A percentile compares a stretch with the other conserved stretches of the same genome.
These are phyloP conservation scores for Eurytoma californica DNA, from an alignment of 2,888 invertebrate genomes.

Conservation along the genomic window DNA sequence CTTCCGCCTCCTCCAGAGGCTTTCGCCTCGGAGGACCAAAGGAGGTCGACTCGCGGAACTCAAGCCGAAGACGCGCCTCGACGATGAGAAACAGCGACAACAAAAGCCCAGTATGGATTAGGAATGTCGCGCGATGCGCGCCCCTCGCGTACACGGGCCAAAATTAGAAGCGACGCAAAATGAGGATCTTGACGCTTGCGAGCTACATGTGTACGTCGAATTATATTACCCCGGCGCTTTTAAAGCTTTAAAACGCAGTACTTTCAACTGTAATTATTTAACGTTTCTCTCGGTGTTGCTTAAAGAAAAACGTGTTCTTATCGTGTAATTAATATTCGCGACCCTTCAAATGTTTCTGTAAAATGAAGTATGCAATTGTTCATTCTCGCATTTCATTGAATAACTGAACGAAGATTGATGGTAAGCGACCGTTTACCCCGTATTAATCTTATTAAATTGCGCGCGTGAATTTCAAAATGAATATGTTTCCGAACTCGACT, in stretches of 20 bases:
- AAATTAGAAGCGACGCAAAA: conserved; percentile 42
- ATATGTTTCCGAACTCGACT: conserved; percentile 15
- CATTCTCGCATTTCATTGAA: conserved; percentile 25
- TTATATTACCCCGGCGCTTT: neutral
- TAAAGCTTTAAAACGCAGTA: neutral
- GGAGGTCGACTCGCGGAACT: conserved; percentile 58
- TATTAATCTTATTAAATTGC: conserved; percentile 50
- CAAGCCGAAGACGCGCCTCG: too few species aligned
- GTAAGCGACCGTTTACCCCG: neutral
- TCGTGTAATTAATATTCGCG: neutral
- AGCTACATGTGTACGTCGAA: conserved; percentile 2
- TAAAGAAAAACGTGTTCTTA: neutral
- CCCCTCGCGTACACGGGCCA: conserved; percentile 25
- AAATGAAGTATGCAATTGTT: conserved; percentile 19
- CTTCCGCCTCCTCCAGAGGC: conserved; percentile 48
- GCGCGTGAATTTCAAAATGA: conserved; percentile 32
- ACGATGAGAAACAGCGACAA: conserved; percentile 61
- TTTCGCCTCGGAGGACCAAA: conserved; percentile 54
- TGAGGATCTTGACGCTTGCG: neutral
- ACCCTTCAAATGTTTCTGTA: neutral
- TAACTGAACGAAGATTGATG: conserved; percentile 38
- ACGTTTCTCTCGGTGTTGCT: neutral
- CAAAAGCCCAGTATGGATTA: conserved; percentile 66
- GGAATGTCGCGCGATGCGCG: conserved; percentile 52
- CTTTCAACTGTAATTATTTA: neutral